phyloP scores from a whole-genome alignment of 1,140 invertebrate species.

The Aphelenchoides besseyi region DNA sequence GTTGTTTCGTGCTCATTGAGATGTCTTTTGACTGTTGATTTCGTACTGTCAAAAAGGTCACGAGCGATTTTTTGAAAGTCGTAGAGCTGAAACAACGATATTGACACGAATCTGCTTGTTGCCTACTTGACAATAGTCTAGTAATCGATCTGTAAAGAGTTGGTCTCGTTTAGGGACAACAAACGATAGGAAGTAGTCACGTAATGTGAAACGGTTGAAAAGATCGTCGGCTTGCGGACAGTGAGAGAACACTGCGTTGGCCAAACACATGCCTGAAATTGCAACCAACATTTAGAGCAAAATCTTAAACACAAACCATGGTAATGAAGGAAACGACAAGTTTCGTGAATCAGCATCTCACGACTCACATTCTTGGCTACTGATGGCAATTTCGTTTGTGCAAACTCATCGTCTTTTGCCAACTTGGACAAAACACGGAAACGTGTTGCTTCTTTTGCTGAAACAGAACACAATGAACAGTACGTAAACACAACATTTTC shows the following conservation, averaged over 20 bases:
- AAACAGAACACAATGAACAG: no score
- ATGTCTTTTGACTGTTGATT: slow-evolving; percentile 30
- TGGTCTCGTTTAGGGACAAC: slow-evolving; percentile 37
- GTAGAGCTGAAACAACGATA: slow-evolving; percentile 22
- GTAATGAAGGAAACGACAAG: slow-evolving; percentile 29
- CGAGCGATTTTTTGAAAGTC: slow-evolving; percentile 45
- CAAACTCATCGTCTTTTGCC: slow-evolving; percentile 18
- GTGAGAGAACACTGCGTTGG: slow-evolving; percentile 40
- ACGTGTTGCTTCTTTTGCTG: slow-evolving; percentile 33
- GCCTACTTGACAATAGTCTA: slow-evolving; percentile 40
- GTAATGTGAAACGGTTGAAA: slow-evolving; percentile 43
- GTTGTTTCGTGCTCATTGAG: slow-evolving; percentile 24
- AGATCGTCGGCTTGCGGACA: slow-evolving; percentile 38
- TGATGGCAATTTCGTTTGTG: neutral
- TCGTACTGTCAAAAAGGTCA: slow-evolving; percentile 44
- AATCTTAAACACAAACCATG: neutral
- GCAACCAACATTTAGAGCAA: neutral
- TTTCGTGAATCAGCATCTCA: slow-evolving; percentile 29
- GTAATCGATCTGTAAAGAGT: slow-evolving; percentile 36
- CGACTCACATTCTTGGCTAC: slow-evolving; percentile 17
- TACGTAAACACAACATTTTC: no score
- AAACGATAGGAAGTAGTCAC: slow-evolving; percentile 46
- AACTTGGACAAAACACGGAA: slow-evolving; percentile 16
- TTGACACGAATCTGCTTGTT: neutral
- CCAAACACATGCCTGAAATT: slow-evolving; percentile 28